Evolutionary conservation across 2,113 vertebrate species (phyloP), one percentile per base, ranked within the genome.

Genomic region (Hemichromis elongatus): DNA sequence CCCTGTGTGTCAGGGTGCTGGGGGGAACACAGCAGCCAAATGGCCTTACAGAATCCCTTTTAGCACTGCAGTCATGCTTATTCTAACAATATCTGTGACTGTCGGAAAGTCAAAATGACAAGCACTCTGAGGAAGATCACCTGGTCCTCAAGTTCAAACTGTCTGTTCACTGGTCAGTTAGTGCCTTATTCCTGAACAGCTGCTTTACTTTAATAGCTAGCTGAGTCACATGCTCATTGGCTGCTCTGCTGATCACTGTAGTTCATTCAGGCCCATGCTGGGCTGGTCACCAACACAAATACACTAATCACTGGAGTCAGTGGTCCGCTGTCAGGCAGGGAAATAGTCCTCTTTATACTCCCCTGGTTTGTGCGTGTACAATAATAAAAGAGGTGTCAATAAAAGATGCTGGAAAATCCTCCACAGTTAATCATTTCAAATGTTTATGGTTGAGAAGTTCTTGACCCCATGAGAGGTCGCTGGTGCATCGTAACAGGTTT

Each of bases 61-160:
- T 13, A 47, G 59, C 68, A 6, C 63, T 5, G 59, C 73, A 56
- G 66, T 26, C 81, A 42, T n/a, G 47, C 79, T 84, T 80, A 90
- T 56, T 56, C 82, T 75, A 45, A 85, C 82, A 75, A 91, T 84
- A 77, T 85, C 40, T 63, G 86, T 56, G 77, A 54, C 73, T 84
- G 88, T 30, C 37, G 70, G 66, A 86, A 88, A 79, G 88, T 89
- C 81, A 78, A 12, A 30, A 30, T 77, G 79, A 86, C 35, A 14
- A 57, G 70, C 47, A 30, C 82, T 56, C 18, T n/a, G 13, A 77
- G 77, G 66, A 88, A 37, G 68, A 79, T 77, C 79, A 79, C 33
- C 13, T 33, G 19, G n/a, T 54, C 30, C 50, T 78, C 2, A 5
- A 14, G 42, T 35, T 54, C 18, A 42, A 42, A 12, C 26, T 68